A percentile compares a stretch with the other conserved stretches of the same genome.
These are phyloP conservation scores for Onychomys torridus DNA, from an alignment of 2,797 vertebrate genomes.

Conservation along the genomic window DNA sequence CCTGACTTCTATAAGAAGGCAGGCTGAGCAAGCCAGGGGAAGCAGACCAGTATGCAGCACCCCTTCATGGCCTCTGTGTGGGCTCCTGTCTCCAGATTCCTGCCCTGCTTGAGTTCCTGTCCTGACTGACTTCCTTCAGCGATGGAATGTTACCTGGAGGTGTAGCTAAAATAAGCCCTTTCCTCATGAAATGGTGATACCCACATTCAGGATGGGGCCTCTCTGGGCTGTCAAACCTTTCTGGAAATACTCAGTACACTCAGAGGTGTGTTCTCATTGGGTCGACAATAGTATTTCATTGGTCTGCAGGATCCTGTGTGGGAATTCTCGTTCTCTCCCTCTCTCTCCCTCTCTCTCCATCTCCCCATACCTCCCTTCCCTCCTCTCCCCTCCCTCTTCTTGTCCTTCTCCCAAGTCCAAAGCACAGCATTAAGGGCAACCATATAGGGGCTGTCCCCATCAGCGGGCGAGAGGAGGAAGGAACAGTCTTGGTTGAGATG, in stretches of 20 bases:
- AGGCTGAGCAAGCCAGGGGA: background rate
- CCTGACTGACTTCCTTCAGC: background rate
- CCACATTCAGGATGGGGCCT: background rate
- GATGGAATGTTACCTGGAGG: background rate
- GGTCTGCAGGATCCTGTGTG: background rate
- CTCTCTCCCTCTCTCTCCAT: background rate
- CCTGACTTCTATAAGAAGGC: background rate
- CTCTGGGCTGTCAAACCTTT: background rate
- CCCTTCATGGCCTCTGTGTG: background rate
- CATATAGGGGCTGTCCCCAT: background rate
- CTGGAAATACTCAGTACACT: background rate
- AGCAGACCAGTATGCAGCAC: background rate
- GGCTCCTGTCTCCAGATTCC: background rate
- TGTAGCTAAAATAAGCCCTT: background rate
- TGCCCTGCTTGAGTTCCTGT: background rate
- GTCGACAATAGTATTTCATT: background rate
- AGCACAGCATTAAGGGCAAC: background rate
- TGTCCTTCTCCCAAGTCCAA: background rate
- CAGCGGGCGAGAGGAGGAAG: background rate
- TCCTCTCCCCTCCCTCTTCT: too few relatives aligned
- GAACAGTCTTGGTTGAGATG: background rate
- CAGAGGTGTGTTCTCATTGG: background rate
- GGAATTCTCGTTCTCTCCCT: background rate
- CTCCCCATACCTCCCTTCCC: background rate
- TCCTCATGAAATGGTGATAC: background rate